These are phyloP conservation scores for Melanotaenia pygmaea DNA, from an alignment of 2,797 vertebrate species.

Conservation along the genomic window DNA sequence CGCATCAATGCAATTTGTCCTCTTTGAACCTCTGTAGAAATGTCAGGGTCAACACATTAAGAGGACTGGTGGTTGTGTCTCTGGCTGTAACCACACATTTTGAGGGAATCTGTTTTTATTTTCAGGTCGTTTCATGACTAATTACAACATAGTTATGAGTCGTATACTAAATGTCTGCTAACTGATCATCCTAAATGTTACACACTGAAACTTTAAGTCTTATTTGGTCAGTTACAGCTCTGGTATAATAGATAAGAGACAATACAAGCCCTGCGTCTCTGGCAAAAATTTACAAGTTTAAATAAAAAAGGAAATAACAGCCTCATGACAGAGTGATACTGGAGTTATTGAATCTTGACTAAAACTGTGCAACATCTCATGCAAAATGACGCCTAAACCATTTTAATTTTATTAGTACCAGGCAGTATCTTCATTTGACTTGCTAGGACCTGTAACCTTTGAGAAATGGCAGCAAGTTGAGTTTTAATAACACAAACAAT, in stretches of 20 bases:
- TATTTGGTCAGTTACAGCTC: background rate
- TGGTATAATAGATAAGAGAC: background rate
- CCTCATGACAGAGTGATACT: background rate
- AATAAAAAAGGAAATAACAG: background rate
- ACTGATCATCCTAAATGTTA: background rate
- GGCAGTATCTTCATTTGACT: background rate
- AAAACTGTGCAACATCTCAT: no score
- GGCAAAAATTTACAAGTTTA: background rate
- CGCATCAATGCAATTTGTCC: no score
- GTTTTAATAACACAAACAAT: background rate
- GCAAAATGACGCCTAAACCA: background rate
- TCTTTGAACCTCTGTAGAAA: no score
- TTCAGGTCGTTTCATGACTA: background rate
- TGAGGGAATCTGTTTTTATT: background rate
- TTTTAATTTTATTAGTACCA: background rate
- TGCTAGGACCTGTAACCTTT: background rate
- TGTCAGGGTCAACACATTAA: background rate
- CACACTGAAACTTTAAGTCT: background rate
- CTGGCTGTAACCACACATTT: background rate
- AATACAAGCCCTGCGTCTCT: no score
- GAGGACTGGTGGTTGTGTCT: background rate
- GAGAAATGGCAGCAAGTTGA: background rate
- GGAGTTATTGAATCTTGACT: no score
- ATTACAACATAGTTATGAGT: background rate
- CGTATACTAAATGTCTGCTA: background rate